Base-by-base conservation (phyloP, 2,113 vertebrate species). In the Eleginops maclovinus region DNA sequence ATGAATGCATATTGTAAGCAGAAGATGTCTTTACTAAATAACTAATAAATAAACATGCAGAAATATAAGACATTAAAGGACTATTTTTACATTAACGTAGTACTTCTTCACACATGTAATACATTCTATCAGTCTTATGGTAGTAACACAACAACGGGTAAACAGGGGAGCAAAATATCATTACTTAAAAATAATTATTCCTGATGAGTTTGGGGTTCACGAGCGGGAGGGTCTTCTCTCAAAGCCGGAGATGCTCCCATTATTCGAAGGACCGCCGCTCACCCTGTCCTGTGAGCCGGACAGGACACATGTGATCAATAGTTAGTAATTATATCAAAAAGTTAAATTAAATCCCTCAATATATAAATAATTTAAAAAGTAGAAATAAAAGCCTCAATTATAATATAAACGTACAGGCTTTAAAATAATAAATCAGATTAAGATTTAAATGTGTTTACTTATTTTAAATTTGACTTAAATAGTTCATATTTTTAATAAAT, bases 271-370 rank as follows among this genome's bases (percentile, higher is more conserved):
- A 47, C 54, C 51, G 24, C 85, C 83, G 1, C 80, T 66, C 72
- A 92, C 56, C 56, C 93, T 94, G 21, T 88, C 89, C 92, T 95
- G 72, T n/a, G 46, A 59, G 47, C 19, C 47, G 81, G 7, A 61
- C 28, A 47, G 13, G 2, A 82, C 64, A 60, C 64, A 81, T 40
- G 22, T 24, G 14, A 67, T 72, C 36, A 87, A 2, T 21, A 49
- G 4, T 49, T 11, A 53, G 22, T 67, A 22, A 69, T 0, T 6
- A 31, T 31, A 7, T n/a, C n/a, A n/a, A n/a, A n/a, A n/a, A n/a
- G n/a, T n/a, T n/a, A n/a, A n/a, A n/a, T n/a, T n/a, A n/a, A n/a
- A n/a, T 31, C 28, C 3, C 28, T 31, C 28, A 28, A 28, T 28
- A 31, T 31, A 31, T 31, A 31, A 31, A 31, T n/a, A n/a, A n/a